These are phyloP conservation scores for Meriones psammophilus DNA, from an alignment of 2,797 vertebrate species.

Conservation along the genomic window DNA sequence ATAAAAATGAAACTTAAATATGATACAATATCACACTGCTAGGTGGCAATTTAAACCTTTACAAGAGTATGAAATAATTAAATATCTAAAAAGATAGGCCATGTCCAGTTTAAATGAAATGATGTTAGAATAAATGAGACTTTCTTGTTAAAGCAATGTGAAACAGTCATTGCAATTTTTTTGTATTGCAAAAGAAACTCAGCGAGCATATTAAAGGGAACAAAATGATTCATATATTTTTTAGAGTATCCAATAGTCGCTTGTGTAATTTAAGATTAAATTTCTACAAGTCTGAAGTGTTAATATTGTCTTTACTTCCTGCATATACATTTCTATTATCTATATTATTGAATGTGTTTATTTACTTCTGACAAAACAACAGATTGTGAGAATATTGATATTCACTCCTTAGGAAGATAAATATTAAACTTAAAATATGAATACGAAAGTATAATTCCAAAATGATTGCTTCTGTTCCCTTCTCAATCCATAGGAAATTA, in stretches of 20 bases:
- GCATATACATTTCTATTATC: neutral
- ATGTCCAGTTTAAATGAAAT: slow-evolving; percentile 62
- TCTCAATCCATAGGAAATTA: neutral
- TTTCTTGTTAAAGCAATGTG: neutral
- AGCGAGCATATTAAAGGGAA: neutral
- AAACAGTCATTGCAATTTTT: slow-evolving; percentile 8
- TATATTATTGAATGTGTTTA: neutral
- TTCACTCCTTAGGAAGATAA: neutral
- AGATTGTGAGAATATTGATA: neutral
- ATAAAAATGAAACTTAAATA: slow-evolving; percentile 70
- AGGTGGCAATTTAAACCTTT: slow-evolving; percentile 60
- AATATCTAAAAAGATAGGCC: slow-evolving; percentile 37
- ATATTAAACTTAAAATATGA: neutral
- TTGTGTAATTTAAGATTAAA: neutral
- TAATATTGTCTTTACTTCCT: neutral
- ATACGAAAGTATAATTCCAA: slow-evolving; percentile 4
- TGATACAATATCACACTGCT: neutral
- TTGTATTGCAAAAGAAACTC: neutral
- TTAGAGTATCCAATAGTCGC: neutral
- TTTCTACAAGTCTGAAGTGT: neutral
- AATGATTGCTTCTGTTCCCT: neutral
- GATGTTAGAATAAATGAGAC: slow-evolving; percentile 34
- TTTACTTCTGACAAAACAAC: neutral
- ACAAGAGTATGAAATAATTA: slow-evolving; percentile 46
- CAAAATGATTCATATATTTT: neutral